Percentiles rank a stretch among this genome's conserved stretches.
These are phyloP conservation scores for Diachasma alloeum DNA, from an alignment of 1,140 invertebrate species.

Conservation along the genomic window DNA sequence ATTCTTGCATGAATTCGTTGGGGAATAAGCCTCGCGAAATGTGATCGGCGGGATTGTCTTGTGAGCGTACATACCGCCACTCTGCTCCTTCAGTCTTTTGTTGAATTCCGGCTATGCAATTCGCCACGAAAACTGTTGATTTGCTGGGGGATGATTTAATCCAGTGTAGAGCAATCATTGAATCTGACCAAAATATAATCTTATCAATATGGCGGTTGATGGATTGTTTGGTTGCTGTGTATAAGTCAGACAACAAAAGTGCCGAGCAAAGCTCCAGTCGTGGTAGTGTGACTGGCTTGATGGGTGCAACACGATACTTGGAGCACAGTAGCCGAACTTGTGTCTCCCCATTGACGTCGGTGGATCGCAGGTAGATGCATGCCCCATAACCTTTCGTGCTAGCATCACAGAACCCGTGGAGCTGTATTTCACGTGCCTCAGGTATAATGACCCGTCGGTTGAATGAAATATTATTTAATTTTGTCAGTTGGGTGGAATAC, in stretches of 20 bases:
- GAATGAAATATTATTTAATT: conserved; percentile 27
- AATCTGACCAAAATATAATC: conserved; percentile 35
- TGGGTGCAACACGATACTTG: conserved; percentile 42
- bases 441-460: conserved; percentile 6
- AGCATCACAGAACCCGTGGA: conserved; percentile 43
- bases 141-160: conserved; percentile 8
- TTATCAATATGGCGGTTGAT: background rate
- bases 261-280: conserved; percentile 39
- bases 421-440: conserved; percentile 8
- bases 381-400: conserved; percentile 37
- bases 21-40: conserved; percentile 11
- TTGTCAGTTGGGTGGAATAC: conserved; percentile 19
- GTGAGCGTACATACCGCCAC: conserved; percentile 32
- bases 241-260: conserved; percentile 29
- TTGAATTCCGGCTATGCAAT: conserved; percentile 43
- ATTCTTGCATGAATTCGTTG: conserved; percentile 12
- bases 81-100: background rate
- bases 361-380: conserved; percentile 25
- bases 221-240: background rate
- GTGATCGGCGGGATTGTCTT: conserved; percentile 38
- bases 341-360: background rate
- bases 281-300: conserved; percentile 43
- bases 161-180: conserved; percentile 35
- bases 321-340: conserved; percentile 16
- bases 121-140: conserved; percentile 6